phyloP scores from a whole-genome alignment of 2,797 vertebrate genomes.

The Centropyge bicolor region DNA sequence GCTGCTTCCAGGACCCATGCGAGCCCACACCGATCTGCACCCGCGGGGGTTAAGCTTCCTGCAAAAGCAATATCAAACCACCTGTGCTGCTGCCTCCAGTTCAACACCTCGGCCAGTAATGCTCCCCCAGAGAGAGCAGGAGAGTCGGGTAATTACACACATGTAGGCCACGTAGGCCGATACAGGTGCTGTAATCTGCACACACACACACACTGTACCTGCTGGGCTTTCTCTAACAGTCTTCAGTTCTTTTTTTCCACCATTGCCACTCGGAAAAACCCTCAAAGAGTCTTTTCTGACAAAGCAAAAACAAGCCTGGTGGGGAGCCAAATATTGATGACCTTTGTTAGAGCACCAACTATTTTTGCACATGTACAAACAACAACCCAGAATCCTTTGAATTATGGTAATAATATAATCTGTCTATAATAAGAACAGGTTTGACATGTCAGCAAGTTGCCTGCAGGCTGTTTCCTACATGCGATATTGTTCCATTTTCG shows the following conservation, averaged over 20 bases:
- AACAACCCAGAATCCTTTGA: not conserved
- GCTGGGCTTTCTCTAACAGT: not conserved
- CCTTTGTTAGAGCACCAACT: not conserved
- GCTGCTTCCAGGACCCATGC: slow-evolving; percentile 20
- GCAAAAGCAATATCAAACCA: slow-evolving; percentile 28
- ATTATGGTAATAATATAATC: too few species aligned
- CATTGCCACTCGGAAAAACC: too few species aligned
- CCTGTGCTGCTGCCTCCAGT: slow-evolving; percentile 18
- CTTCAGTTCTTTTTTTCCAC: not conserved
- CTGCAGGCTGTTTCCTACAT: not conserved
- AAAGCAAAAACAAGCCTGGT: not conserved
- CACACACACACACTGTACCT: slow-evolving; percentile 4
- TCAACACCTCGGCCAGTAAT: slow-evolving; percentile 21
- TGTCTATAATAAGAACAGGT: not conserved
- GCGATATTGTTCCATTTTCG: slow-evolving; percentile 1
- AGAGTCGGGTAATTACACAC: slow-evolving; percentile 32
- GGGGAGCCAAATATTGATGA: not conserved
- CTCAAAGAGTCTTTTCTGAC: not conserved
- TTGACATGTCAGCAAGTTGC: not conserved
- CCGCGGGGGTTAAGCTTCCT: slow-evolving; percentile 15
- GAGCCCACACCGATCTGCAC: slow-evolving; percentile 6
- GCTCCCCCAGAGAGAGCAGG: not conserved
- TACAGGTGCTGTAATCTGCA: not conserved
- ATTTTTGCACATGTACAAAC: not conserved
- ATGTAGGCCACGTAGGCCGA: not conserved